Evolutionary conservation across 2,113 vertebrate genomes (phyloP), one percentile per base, ranked within the genome.

Genomic region (Talpa occidentalis): DNA sequence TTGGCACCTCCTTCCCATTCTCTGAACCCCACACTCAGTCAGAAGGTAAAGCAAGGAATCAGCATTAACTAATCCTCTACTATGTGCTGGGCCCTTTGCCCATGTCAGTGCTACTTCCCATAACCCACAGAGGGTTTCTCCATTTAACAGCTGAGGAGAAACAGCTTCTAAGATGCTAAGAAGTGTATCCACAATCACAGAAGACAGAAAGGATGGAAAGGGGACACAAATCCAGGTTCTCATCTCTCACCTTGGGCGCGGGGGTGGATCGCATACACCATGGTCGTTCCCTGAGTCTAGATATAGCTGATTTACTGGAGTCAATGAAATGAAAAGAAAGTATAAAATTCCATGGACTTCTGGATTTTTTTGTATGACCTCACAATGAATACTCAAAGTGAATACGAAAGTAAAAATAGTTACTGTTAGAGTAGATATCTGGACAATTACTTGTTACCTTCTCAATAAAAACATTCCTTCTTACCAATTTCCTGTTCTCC

Each of bases 271-370:
- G 66, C 69, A 47, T 16, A 62, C 11, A 30, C 52, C 49, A 5
- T 0, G 1, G 37, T 86, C 79, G 86, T 72, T 91, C 89, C 87
- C 92, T 90, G 54, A 91, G 35, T 97, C 92, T 80, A 15, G 59
- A 62, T 49, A 62, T 24, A 94, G 86, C 70, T 72, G 30, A n/a
- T 74, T 94, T 84, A 37, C 60, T 40, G 49, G 69, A 84, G 28
- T 22, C 56, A 52, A 88, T 78, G 32, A 92, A 94, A 95, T 83
- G 60, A 62, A 91, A 94, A 87, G 78, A 77, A 72, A 87, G 35
- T 6, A n/a, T 32, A 56, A 59, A 87, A 1, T 76, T 93, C 90
- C 72, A 69, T 1, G 37, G 35, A 92, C 49, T 82, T 94, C n/a
- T 83, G 19, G 40, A n/a, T 54, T 77, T 86, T 83, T 88, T 56